Base-by-base conservation (phyloP, 2,888 invertebrate species). In the Trimorus sp. region DNA sequence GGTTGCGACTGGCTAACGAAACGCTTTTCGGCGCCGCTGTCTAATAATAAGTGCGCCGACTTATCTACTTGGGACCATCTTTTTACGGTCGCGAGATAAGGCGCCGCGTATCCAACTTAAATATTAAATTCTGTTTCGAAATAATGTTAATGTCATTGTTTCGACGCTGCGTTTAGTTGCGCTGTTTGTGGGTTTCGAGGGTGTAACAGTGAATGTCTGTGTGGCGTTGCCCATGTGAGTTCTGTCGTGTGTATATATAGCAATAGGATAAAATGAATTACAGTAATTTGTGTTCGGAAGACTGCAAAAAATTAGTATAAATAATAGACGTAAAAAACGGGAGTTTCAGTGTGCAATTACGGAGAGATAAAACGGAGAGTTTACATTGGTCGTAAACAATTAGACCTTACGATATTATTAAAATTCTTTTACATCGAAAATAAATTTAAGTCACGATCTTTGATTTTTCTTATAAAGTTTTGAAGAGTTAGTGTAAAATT, bases 221-320 rank as follows among this genome's bases (percentile, higher is more conserved):
- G 40, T 40, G 26, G 26, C 26, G 26, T 3, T 26, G 4, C 26
- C 26, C 26, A 26, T 26, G 26, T 26, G 26, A 26, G 26, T 26
- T 26, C 26, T 26, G 26, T 40, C 8, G 40, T 1, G 8, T 8
- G 59, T 53, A 62, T 71, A 40, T 73, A 56, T 73, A 73, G 73
- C 56, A 74, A 74, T 66, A 66, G 59, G 51, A 66, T 66, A 59
- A 75, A 65, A 65, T 74, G 65, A 74, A 74, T 75, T 75, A 66
- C 66, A 51, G 66, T 66, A 59, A 66, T 75, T 75, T 66, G 51
- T 75, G 65, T 75, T 75, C 59, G 51, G 75, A 66, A 75, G 59
- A 51, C 53, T 59, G 65, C 49, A 74, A 74, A 74, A 74, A 74
- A 74, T 73, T 45, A 71, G 60, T 60, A 60, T 62, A 71, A 71